phyloP scores from a whole-genome alignment of 2,888 invertebrate genomes.

The Idaea dimidiata region DNA sequence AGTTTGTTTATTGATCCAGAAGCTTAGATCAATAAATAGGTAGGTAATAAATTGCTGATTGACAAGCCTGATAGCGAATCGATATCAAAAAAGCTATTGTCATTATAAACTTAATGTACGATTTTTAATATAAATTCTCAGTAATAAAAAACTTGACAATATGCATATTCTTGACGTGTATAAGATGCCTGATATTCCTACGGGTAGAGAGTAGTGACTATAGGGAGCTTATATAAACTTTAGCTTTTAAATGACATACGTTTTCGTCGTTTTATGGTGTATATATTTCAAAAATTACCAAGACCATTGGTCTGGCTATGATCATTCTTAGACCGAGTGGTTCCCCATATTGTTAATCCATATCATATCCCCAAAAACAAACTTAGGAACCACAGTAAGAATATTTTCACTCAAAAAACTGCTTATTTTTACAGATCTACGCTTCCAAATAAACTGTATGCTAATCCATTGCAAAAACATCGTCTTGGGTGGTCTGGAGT shows the following conservation, averaged over 20 bases:
- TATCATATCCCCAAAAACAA: neutral
- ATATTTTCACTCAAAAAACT: conserved; percentile 30
- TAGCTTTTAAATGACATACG: neutral
- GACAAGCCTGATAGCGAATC: conserved; percentile 10
- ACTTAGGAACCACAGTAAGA: conserved; percentile 7
- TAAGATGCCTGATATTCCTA: too few species aligned
- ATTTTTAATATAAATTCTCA: neutral
- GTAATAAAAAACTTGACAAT: neutral
- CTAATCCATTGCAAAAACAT: conserved; percentile 62
- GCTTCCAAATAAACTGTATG: conserved; percentile 58
- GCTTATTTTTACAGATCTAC: conserved; percentile 51
- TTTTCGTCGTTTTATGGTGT: neutral
- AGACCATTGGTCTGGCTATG: neutral
- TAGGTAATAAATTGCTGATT: conserved; percentile 11
- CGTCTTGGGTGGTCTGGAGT: conserved; percentile 74
- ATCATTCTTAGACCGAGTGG: neutral
- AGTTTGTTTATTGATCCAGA: conserved; percentile 19
- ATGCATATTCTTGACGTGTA: too few species aligned
- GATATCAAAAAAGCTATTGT: neutral
- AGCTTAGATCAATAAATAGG: conserved; percentile 8
- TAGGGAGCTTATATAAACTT: too few species aligned
- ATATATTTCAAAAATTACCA: neutral
- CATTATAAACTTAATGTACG: neutral
- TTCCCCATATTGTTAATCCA: neutral
- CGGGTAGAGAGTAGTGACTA: too few species aligned